phyloP scores from a whole-genome alignment of 1,140 invertebrate species.

The Meloidogyne chitwoodi region DNA sequence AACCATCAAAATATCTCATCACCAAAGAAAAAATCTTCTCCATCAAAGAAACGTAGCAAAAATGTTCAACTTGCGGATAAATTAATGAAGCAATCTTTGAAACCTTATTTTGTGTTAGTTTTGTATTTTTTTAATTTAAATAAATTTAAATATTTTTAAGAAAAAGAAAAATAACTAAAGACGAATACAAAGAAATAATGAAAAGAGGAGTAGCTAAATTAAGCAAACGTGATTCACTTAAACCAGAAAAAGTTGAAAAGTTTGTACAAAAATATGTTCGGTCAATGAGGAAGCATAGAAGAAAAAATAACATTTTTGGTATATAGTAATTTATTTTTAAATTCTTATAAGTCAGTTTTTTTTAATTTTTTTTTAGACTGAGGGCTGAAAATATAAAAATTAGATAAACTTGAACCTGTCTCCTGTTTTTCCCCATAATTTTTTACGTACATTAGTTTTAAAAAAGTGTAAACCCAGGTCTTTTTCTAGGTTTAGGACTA shows the following conservation, averaged over 20 bases:
- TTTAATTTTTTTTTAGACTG: too few species aligned
- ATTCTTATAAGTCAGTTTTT: too few species aligned
- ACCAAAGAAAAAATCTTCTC: not conserved
- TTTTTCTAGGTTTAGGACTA: too few species aligned
- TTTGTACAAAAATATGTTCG: constrained; percentile 26
- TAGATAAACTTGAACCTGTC: too few species aligned
- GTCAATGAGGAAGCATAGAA: not conserved
- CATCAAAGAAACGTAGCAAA: constrained; percentile 12
- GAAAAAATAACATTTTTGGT: too few species aligned
- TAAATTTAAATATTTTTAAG: constrained; percentile 3
- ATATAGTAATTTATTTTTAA: too few species aligned
- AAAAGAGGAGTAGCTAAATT: constrained; percentile 31
- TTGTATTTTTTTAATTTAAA: constrained; percentile 1
- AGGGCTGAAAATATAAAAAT: too few species aligned
- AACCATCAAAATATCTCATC: not conserved
- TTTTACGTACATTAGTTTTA: too few species aligned
- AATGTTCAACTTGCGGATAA: constrained; percentile 26
- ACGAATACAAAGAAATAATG: constrained; percentile 36
- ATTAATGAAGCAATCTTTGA: constrained; percentile 27
- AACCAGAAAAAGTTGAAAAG: constrained; percentile 24
- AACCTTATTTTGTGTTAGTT: constrained; percentile 25
- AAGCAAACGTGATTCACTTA: constrained; percentile 7
- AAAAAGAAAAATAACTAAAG: constrained; percentile 29
- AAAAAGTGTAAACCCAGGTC: too few species aligned
- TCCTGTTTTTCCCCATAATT: too few species aligned